These are phyloP conservation scores for Mesocricetus auratus DNA, from an alignment of 2,113 vertebrate genomes.

Conservation along the genomic window DNA sequence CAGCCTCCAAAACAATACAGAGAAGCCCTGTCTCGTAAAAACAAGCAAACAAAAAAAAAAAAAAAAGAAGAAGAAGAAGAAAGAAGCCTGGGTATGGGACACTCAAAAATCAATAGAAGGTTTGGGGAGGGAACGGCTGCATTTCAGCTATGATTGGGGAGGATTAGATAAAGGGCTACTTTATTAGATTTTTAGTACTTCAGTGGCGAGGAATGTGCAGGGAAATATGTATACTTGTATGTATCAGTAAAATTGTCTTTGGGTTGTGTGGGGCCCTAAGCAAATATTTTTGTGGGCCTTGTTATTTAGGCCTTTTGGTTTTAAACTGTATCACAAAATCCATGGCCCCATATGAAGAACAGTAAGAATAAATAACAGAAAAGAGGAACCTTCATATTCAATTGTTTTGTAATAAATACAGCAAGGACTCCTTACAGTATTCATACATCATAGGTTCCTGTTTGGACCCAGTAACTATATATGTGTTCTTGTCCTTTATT, in stretches of 20 bases:
- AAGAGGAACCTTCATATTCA: neutral
- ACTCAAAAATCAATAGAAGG: neutral
- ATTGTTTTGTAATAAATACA: neutral
- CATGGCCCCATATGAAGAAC: neutral
- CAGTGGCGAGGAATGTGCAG: neutral
- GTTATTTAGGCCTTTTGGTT: neutral
- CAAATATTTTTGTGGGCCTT: neutral
- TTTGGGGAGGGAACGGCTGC: neutral
- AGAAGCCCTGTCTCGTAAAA: no score
- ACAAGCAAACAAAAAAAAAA: no score
- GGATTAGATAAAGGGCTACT: neutral
- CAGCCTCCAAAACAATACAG: no score
- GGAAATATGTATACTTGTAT: neutral
- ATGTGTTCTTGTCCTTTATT: neutral
- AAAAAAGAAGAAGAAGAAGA: no score
- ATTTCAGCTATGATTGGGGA: neutral
- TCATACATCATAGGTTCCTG: neutral
- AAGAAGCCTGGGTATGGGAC: neutral
- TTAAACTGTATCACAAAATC: neutral
- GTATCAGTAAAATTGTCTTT: neutral
- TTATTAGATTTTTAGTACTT: neutral
- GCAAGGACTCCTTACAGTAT: neutral
- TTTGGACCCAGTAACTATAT: neutral
- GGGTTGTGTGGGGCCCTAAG: neutral
- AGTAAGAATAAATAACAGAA: neutral